Conservation (phyloP, 2,797 vertebrate species). For the Hoplostethus atlanticus region DNA sequence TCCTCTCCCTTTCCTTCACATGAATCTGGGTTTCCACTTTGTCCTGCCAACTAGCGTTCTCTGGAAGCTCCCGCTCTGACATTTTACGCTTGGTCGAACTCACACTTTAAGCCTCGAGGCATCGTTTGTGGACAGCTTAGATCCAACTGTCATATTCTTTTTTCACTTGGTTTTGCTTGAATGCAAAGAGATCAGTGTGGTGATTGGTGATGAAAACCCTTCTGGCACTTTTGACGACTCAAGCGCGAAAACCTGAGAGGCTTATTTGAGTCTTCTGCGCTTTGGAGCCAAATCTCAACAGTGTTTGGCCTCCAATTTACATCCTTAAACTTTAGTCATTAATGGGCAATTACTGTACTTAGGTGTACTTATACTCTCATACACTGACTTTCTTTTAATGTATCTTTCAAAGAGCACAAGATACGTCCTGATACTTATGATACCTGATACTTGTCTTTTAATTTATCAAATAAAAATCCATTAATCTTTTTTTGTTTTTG, state of each 20-base stretch:
- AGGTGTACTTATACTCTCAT: neutral
- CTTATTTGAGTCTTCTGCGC: slow-evolving; percentile 51
- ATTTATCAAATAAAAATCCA: neutral
- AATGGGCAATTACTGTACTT: slow-evolving; percentile 14
- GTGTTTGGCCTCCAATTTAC: slow-evolving; percentile 40
- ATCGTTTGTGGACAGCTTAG: slow-evolving; percentile 75
- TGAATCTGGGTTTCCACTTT: slow-evolving; percentile 77
- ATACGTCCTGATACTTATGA: neutral
- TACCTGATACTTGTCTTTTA: neutral
- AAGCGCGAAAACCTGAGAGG: slow-evolving; percentile 69
- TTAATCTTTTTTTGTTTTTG: too few species aligned
- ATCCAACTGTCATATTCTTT: slow-evolving; percentile 77
- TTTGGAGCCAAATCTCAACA: slow-evolving; percentile 32
- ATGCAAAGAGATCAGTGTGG: slow-evolving; percentile 75
- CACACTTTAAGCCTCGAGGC: slow-evolving; percentile 74
- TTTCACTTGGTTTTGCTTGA: slow-evolving; percentile 76
- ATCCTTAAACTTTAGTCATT: slow-evolving; percentile 29
- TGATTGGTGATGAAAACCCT: slow-evolving; percentile 81
- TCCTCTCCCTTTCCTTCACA: slow-evolving; percentile 69
- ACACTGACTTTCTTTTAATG: neutral
- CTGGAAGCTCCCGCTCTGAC: slow-evolving; percentile 74
- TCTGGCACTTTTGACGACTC: slow-evolving; percentile 71
- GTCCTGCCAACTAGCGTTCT: slow-evolving; percentile 74
- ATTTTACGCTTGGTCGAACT: slow-evolving; percentile 73
- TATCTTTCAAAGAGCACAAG: neutral